Conservation (phyloP, 1,140 invertebrate genomes). For the Liolophura sinensis region DNA sequence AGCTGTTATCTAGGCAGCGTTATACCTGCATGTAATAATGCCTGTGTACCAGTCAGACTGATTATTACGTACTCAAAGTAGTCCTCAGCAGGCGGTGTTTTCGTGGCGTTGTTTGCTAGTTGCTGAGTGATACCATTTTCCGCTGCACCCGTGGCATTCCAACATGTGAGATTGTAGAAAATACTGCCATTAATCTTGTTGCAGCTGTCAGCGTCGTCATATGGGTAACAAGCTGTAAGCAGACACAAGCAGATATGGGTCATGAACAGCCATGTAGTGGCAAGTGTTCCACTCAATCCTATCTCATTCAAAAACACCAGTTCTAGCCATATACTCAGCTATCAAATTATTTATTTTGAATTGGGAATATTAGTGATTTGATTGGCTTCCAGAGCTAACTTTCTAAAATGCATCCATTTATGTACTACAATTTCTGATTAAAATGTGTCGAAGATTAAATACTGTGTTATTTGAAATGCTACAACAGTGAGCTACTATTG, state of each 20-base stretch:
- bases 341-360: no score
- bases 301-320: no score
- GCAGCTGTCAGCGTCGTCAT: slow-evolving; percentile 52
- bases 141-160: slow-evolving; percentile 61
- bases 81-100: slow-evolving; percentile 74
- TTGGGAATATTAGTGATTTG: no score
- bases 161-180: slow-evolving; percentile 68
- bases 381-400: no score
- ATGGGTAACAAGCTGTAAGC: slow-evolving; percentile 55
- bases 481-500: no score
- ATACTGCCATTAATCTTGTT: slow-evolving; percentile 64
- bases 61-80: slow-evolving; percentile 79
- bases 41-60: neutral
- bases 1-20: neutral
- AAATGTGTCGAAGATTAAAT: no score
- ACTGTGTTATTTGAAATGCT: no score
- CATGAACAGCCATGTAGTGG: no score
- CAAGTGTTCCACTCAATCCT: no score
- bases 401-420: no score
- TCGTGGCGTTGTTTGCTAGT: slow-evolving; percentile 61
- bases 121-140: slow-evolving; percentile 54
- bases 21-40: neutral
- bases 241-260: neutral
- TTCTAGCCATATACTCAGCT: no score
- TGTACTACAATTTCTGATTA: no score